A percentile compares a stretch with the other conserved stretches of the same genome.
phyloP scores from a whole-genome alignment of 2,888 invertebrate genomes.

The Psylliodes chrysocephalus region DNA sequence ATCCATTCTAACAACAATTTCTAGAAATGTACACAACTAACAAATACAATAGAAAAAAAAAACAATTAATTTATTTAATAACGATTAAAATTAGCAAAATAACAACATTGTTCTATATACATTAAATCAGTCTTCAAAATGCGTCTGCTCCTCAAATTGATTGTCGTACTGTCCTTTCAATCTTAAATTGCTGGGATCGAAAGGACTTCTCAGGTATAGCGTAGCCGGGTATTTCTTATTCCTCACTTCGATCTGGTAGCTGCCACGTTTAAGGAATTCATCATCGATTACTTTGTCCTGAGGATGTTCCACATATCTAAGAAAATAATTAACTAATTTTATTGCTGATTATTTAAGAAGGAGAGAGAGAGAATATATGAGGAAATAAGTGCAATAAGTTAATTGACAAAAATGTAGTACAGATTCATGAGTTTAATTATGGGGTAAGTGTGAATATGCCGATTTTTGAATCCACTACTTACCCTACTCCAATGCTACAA shows the following conservation, averaged over 20 bases:
- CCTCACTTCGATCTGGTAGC: conserved; percentile 84
- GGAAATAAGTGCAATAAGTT: too few species aligned
- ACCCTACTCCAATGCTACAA: conserved; percentile 72
- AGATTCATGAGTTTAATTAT: too few species aligned
- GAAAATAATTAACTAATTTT: conserved; percentile 39
- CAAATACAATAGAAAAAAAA: too few species aligned
- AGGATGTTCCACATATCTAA: conserved; percentile 68
- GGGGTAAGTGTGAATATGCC: too few species aligned
- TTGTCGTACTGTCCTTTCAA: conserved; percentile 75
- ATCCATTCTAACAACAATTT: too few species aligned
- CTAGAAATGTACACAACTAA: too few species aligned
- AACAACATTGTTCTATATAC: neutral
- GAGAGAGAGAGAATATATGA: too few species aligned
- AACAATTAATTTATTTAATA: neutral
- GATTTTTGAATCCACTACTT: too few species aligned
- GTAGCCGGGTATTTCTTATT: conserved; percentile 78
- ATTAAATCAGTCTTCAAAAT: conserved; percentile 62
- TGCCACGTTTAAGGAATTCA: conserved; percentile 75
- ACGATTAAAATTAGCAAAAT: too few species aligned
- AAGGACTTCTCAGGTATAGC: conserved; percentile 79
- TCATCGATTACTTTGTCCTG: conserved; percentile 71
- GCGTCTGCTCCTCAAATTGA: conserved; percentile 60
- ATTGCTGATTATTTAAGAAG: neutral
- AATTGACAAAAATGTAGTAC: too few species aligned
- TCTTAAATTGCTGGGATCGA: conserved; percentile 82